Evolutionary conservation across 1,140 invertebrate genomes (phyloP).

Genomic region (Monochamus saltuarius): DNA sequence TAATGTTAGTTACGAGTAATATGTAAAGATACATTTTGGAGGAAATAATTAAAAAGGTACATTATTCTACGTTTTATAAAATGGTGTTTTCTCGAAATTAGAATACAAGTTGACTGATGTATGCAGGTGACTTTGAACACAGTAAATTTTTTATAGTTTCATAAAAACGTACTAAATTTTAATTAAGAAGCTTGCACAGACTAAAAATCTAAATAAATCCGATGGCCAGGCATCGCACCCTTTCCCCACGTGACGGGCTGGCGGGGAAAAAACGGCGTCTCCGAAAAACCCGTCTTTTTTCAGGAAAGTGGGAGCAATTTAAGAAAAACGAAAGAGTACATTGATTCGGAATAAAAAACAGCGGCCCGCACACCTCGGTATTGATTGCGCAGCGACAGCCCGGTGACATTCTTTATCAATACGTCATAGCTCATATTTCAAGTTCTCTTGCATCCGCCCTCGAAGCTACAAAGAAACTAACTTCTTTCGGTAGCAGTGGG

Average conservation of each 20-base stretch:
- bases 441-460: constrained; percentile 51
- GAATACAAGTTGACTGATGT: too few species aligned
- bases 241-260: constrained; percentile 6
- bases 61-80: too few species aligned
- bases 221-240: too few species aligned
- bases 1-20: too few species aligned
- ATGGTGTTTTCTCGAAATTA: too few species aligned
- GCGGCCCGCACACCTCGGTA: constrained; percentile 45
- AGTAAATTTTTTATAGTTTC: too few species aligned
- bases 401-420: constrained; percentile 64
- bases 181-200: too few species aligned
- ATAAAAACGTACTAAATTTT: too few species aligned
- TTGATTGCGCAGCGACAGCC: constrained; percentile 57
- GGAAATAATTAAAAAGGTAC: too few species aligned
- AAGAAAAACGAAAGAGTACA: constrained; percentile 35
- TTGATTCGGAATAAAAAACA: constrained; percentile 29
- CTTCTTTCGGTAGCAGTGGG: constrained; percentile 48
- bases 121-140: too few species aligned
- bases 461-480: constrained; percentile 53
- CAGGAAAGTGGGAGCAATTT: constrained; percentile 29
- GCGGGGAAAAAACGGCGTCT: constrained; percentile 30
- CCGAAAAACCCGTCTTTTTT: constrained; percentile 22
- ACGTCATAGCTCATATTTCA: constrained; percentile 56
- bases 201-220: too few species aligned
- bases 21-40: too few species aligned